phyloP scores from a whole-genome alignment of 1,140 invertebrate genomes.

The Homarus americanus region DNA sequence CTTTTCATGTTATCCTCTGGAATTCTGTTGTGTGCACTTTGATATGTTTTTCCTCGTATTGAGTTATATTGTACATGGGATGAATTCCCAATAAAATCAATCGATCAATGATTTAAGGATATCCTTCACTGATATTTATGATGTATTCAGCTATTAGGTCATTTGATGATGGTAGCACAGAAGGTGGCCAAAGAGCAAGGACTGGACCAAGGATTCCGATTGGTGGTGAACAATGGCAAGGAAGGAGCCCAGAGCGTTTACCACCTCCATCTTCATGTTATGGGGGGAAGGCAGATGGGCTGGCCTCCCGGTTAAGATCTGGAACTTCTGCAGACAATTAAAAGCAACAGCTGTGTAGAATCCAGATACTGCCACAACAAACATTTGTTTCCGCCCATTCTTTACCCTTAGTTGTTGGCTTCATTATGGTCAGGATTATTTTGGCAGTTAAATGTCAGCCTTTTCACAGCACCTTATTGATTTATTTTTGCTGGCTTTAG shows the following conservation, averaged over 20 bases:
- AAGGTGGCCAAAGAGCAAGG: constrained; percentile 86
- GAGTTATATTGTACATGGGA: no score
- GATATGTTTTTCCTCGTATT: no score
- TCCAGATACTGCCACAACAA: no score
- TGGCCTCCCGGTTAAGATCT: constrained; percentile 95
- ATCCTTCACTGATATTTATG: neutral
- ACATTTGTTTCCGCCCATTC: no score
- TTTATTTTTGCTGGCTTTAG: no score
- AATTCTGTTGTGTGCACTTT: no score
- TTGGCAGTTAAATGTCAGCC: neutral
- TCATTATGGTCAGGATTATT: neutral
- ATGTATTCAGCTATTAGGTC: constrained; percentile 82
- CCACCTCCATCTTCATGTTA: constrained; percentile 94
- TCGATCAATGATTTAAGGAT: no score
- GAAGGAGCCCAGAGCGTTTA: constrained; percentile 94
- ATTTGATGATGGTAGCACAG: constrained; percentile 88
- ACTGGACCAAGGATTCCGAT: constrained; percentile 80
- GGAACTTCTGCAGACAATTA: no score
- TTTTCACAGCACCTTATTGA: neutral
- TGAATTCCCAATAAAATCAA: no score
- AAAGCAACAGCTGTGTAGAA: no score
- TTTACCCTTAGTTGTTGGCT: neutral
- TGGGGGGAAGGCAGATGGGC: constrained; percentile 94
- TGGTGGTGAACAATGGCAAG: constrained; percentile 93
- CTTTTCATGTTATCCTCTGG: no score